These are phyloP conservation scores for Lepidonotus clava DNA, from an alignment of 2,888 invertebrate genomes.

Conservation along the genomic window DNA sequence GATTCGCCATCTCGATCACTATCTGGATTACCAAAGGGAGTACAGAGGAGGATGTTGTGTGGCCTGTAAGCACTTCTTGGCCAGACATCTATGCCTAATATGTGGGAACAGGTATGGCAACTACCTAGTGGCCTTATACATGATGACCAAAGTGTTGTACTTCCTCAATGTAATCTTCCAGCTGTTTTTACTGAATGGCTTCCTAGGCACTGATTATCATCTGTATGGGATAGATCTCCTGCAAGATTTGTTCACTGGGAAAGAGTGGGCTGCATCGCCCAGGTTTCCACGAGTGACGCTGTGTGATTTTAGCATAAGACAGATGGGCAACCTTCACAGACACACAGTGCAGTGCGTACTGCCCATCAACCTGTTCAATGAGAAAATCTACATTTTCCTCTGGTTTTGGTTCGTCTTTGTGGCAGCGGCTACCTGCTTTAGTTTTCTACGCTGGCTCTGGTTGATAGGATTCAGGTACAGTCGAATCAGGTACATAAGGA, in stretches of 20 bases:
- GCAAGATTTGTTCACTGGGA: slow-evolving; percentile 80
- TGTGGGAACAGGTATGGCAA: slow-evolving; percentile 81
- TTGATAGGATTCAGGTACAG: slow-evolving; percentile 79
- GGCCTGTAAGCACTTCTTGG: slow-evolving; percentile 77
- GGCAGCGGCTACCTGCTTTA: slow-evolving; percentile 79
- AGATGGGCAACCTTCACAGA: slow-evolving; percentile 79
- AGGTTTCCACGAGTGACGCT: slow-evolving; percentile 80
- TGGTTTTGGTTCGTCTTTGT: slow-evolving; percentile 83
- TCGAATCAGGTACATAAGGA: slow-evolving; percentile 80
- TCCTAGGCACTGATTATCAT: slow-evolving; percentile 81
- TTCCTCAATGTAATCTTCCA: slow-evolving; percentile 81
- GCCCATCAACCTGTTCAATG: slow-evolving; percentile 72
- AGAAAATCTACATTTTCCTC: slow-evolving; percentile 81
- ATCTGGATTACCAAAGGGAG: slow-evolving; percentile 78
- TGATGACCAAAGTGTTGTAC: slow-evolving; percentile 81
- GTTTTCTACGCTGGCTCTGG: slow-evolving; percentile 81
- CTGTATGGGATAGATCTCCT: slow-evolving; percentile 81
- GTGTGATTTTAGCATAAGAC: slow-evolving; percentile 80
- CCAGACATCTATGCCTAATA: slow-evolving; percentile 78
- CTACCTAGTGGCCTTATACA: slow-evolving; percentile 81
- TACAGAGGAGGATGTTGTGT: slow-evolving; percentile 79
- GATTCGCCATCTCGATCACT: slow-evolving; percentile 82
- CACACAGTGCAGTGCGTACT: slow-evolving; percentile 81
- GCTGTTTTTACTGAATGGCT: slow-evolving; percentile 81
- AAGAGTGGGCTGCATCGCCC: slow-evolving; percentile 76